These are phyloP conservation scores for Drosophila formosana DNA, from an alignment of 2,888 invertebrate species.

Conservation along the genomic window DNA sequence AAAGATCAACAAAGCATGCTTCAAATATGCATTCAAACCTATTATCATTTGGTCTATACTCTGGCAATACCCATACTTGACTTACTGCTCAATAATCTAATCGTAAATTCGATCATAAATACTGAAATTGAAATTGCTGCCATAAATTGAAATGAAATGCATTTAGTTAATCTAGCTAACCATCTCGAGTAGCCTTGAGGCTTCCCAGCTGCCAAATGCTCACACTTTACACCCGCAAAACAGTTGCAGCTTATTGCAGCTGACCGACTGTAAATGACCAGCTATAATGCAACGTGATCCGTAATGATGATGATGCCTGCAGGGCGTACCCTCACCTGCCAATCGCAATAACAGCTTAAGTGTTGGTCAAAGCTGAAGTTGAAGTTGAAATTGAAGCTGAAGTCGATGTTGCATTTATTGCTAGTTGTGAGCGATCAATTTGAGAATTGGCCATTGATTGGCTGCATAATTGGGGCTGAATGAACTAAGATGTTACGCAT, in stretches of 20 bases:
- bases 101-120: slow-evolving; percentile 4
- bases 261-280: slow-evolving; percentile 1
- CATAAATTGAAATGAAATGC: not conserved
- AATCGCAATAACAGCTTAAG: slow-evolving; percentile 27
- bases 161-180: not conserved
- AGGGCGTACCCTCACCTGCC: slow-evolving; percentile 21
- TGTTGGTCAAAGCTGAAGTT: slow-evolving; percentile 16
- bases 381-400: not conserved
- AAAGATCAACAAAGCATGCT: too few relatives aligned
- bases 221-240: not conserved
- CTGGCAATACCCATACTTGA: too few relatives aligned
- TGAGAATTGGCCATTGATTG: slow-evolving; percentile 46
- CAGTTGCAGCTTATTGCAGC: not conserved
- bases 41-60: too few relatives aligned
- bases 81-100: not conserved
- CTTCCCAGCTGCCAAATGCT: not conserved
- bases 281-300: not conserved
- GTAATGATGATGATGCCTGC: slow-evolving; percentile 11
- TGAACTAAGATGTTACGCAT: slow-evolving; percentile 60
- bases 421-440: slow-evolving; percentile 46
- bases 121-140: not conserved
- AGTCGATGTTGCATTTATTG: slow-evolving; percentile 33
- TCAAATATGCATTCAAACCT: too few relatives aligned
- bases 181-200: too few relatives aligned
- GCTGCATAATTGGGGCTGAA: slow-evolving; percentile 43